phyloP scores from a whole-genome alignment of 2,113 vertebrate genomes.

The Campylorhamphus procurvoides region DNA sequence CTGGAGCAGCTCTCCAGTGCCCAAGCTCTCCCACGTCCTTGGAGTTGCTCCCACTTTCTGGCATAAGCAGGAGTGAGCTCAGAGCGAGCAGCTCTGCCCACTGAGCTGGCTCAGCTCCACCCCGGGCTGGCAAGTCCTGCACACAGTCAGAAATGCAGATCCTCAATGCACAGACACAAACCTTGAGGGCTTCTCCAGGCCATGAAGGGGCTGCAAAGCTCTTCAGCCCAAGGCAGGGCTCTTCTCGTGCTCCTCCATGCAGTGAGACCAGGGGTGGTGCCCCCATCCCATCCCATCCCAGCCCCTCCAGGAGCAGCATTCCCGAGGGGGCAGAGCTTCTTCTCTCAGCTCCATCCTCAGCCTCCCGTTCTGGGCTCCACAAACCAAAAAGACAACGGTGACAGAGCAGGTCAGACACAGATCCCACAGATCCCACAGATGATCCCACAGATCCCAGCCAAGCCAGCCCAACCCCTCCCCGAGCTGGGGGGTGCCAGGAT shows the following conservation, averaged over 20 bases:
- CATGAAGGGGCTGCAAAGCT: not conserved
- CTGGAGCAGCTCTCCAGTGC: not conserved
- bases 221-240: not conserved
- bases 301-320: not conserved
- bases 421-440: not conserved
- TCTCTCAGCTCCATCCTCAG: not conserved
- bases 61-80: slow-evolving; percentile 23
- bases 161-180: not conserved
- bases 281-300: not conserved
- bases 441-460: not conserved
- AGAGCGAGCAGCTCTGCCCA: not conserved
- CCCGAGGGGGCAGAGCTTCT: rapidly evolving
- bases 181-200: not conserved
- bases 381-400: not conserved
- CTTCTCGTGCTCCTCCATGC: rapidly evolving
- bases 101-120: rapidly evolving
- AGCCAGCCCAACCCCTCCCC: not conserved
- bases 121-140: not conserved
- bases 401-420: not conserved
- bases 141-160: not conserved
- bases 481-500: not conserved
- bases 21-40: slow-evolving; percentile 54
- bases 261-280: rapidly evolving
- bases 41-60: slow-evolving; percentile 41
- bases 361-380: not conserved